Evolutionary conservation across 2,888 invertebrate genomes (phyloP).

Genomic region (Apodemia mormo): DNA sequence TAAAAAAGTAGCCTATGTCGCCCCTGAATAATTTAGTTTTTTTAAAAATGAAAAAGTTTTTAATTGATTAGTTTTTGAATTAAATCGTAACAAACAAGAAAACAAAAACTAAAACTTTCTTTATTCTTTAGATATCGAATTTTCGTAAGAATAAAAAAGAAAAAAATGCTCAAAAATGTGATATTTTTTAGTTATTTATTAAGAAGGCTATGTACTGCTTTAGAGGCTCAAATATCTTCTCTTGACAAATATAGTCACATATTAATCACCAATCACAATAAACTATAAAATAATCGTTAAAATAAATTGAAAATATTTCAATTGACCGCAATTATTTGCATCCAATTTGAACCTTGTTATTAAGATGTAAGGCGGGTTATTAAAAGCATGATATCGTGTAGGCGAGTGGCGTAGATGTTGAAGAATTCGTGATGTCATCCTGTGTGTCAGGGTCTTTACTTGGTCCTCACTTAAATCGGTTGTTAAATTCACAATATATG

Average conservation of each 20-base stretch:
- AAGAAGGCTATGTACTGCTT: too few relatives aligned
- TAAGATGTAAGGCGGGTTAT: not conserved
- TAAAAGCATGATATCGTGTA: not conserved
- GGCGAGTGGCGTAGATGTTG: slow-evolving; percentile 16
- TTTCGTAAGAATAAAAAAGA: too few relatives aligned
- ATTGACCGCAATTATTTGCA: slow-evolving; percentile 7
- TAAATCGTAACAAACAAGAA: too few relatives aligned
- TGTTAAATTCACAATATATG: not conserved
- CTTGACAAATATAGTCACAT: not conserved
- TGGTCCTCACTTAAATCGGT: slow-evolving; percentile 18
- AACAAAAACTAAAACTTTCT: too few relatives aligned
- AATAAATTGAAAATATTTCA: not conserved
- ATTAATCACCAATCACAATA: not conserved
- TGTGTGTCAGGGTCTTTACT: slow-evolving; percentile 30
- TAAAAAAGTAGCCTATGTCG: too few relatives aligned
- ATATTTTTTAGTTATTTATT: too few relatives aligned
- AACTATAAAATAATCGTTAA: not conserved
- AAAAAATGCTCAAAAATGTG: too few relatives aligned
- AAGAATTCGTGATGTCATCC: slow-evolving; percentile 32
- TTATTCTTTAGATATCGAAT: too few relatives aligned
- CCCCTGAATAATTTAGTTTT: too few relatives aligned
- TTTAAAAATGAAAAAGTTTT: too few relatives aligned
- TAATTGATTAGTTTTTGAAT: too few relatives aligned
- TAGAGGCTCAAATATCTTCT: too few relatives aligned
- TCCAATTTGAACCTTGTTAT: slow-evolving; percentile 8